Conservation (phyloP, 2,888 invertebrate species). For the Amiota mariae region DNA sequence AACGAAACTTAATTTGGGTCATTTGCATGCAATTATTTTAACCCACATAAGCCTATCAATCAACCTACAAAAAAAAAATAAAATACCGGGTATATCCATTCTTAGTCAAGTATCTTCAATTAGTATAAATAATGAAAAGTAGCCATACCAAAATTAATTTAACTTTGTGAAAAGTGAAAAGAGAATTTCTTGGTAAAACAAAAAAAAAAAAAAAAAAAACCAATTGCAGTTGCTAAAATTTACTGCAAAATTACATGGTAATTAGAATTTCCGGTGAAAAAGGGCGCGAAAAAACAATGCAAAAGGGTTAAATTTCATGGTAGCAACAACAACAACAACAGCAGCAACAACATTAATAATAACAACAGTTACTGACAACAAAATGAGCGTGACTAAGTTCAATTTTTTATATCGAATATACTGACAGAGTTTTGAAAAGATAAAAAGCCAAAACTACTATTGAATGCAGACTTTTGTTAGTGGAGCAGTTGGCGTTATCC, state of each 20-base stretch:
- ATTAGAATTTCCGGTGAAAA: conserved; percentile 52
- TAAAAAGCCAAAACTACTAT: not conserved
- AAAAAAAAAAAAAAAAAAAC: conserved; percentile 58
- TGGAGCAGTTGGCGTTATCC: not conserved
- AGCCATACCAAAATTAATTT: not conserved
- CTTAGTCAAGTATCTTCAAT: too few species aligned
- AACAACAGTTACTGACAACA: not conserved
- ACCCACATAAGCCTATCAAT: not conserved
- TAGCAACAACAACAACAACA: conserved; percentile 40
- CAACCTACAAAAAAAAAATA: too few species aligned
- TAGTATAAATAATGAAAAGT: too few species aligned
- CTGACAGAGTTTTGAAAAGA: conserved; percentile 36
- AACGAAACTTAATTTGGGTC: conserved; percentile 9
- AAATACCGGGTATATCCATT: too few species aligned
- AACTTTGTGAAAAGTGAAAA: not conserved
- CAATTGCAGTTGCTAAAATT: conserved; percentile 52
- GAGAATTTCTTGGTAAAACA: conserved; percentile 43
- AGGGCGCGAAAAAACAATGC: not conserved
- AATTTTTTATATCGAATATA: conserved; percentile 48
- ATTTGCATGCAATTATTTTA: conserved; percentile 25
- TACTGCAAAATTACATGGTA: conserved; percentile 52
- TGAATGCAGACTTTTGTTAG: not conserved
- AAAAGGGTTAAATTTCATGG: conserved; percentile 46
- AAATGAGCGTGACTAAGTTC: conserved; percentile 57
- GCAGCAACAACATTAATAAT: not conserved